phyloP scores from a whole-genome alignment of 2,113 vertebrate genomes.

The Atractosteus spatula region DNA sequence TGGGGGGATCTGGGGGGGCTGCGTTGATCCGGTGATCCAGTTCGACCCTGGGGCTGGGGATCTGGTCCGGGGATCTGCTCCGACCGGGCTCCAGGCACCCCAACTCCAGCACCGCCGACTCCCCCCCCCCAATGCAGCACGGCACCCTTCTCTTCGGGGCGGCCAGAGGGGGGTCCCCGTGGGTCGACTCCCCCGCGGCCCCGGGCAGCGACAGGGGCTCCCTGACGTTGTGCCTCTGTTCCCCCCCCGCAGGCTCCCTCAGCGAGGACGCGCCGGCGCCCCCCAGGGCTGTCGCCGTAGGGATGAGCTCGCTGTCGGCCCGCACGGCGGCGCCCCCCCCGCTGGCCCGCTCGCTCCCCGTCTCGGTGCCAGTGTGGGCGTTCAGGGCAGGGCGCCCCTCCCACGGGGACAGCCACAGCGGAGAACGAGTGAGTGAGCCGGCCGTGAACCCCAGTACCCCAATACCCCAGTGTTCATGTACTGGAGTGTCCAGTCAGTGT shows the following conservation, averaged over 20 bases:
- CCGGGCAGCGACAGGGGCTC: not conserved
- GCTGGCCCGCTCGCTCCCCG: conserved; percentile 81
- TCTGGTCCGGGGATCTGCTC: too few relatives aligned
- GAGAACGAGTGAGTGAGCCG: conserved; percentile 55
- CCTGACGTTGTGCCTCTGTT: not conserved
- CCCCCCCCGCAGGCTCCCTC: conserved; percentile 57
- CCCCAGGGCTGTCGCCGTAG: conserved; percentile 55
- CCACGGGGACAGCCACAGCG: conserved; percentile 72
- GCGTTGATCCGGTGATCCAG: too few relatives aligned
- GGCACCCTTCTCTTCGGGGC: not conserved
- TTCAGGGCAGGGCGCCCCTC: conserved; percentile 66
- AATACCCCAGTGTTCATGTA: too few relatives aligned
- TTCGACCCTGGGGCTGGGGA: too few relatives aligned
- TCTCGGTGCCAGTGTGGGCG: conserved; percentile 85
- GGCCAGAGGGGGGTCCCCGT: not conserved
- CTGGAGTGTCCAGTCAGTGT: not conserved
- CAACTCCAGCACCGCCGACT: not conserved
- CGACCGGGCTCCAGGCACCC: too few relatives aligned
- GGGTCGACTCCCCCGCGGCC: not conserved
- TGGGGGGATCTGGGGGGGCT: too few relatives aligned
- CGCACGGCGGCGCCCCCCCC: conserved; percentile 59
- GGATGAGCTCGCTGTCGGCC: conserved; percentile 38
- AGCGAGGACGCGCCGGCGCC: conserved; percentile 78
- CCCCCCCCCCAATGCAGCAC: too few relatives aligned
- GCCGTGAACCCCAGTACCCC: too few relatives aligned